A percentile compares a stretch with the other conserved stretches of the same genome.
phyloP scores from a whole-genome alignment of 92 coral and sea anemone species.

The Porites divaricata region DNA sequence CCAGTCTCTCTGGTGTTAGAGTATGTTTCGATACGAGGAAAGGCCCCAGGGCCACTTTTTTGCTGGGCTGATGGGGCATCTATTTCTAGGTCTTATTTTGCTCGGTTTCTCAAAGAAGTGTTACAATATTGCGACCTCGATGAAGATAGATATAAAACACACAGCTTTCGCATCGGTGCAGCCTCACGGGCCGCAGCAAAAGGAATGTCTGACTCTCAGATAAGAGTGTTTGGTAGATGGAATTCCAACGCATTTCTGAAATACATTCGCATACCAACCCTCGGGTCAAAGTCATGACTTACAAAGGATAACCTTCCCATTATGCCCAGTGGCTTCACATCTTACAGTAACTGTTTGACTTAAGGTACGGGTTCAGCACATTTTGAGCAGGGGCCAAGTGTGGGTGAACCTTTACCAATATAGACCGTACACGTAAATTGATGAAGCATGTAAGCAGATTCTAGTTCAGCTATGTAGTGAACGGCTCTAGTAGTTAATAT shows the following conservation, averaged over 20 bases:
- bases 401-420: conserved; percentile 14
- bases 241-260: conserved; percentile 33
- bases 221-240: conserved; percentile 23
- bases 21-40: no score
- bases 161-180: no score
- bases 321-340: conserved; percentile 23
- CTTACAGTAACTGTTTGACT: conserved; percentile 16
- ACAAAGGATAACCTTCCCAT: conserved; percentile 8
- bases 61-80: no score
- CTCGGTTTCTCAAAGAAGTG: no score
- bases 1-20: no score
- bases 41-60: no score
- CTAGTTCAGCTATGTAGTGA: not conserved
- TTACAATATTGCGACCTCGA: no score
- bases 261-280: conserved; percentile 27
- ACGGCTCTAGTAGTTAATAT: not conserved
- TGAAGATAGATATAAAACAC: no score
- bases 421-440: not conserved
- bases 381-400: conserved; percentile 22
- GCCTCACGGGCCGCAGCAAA: no score
- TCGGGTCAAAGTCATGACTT: conserved; percentile 6
- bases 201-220: no score
- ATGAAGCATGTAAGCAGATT: not conserved
- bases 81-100: no score
- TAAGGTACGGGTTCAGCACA: conserved; percentile 14